Base-by-base conservation (phyloP, 2,113 vertebrate genomes). In the Caranx ignobilis region DNA sequence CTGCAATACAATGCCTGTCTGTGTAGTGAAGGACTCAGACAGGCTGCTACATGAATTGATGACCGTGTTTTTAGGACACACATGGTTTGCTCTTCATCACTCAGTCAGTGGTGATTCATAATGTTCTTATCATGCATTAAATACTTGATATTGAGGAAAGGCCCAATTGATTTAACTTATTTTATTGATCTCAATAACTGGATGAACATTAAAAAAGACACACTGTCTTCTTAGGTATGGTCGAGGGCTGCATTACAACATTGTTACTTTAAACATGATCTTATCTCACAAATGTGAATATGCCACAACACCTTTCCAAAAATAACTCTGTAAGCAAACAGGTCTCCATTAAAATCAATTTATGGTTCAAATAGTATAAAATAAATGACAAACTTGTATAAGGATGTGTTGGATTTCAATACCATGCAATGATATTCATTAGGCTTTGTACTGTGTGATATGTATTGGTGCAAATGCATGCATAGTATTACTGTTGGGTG, bases 151-250 rank as follows among this genome's bases (percentile, higher is more conserved):
- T 35, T 73, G 13, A 63, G 16, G 13, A 79, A 37, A 74, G 32
- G 2, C 11, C 21, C 32, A 66, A 52, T 10, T 34, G 21, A 66
- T 81, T 92, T 90, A 92, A 92, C 84, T 83, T 57, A 86, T 80
- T 94, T 94, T 94, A 95, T 94, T 95, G 75, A 75, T 78, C 65
- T 82, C 78, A 87, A 61, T 89, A 92, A 11, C 39, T 71, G 52
- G 43, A 65, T 81, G 71, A 81, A 82, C 35, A 12, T 82, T 11
- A 86, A 71, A 62, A 35, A 81, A 75, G 66, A 69, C 10, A 66
- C 63, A 72, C 68, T 76, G 74, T 59, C 50, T 70, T 63, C 12
- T 71, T 43, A 18, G 65, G 26, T 72, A 66, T 45, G 57, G n/a
- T 26, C 6, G 41, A 66, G n/a, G 62, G 62, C 21, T 89, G 68